Evolutionary conservation across 2,113 vertebrate species (phyloP).

Genomic region (Zosterops hypoxanthus): DNA sequence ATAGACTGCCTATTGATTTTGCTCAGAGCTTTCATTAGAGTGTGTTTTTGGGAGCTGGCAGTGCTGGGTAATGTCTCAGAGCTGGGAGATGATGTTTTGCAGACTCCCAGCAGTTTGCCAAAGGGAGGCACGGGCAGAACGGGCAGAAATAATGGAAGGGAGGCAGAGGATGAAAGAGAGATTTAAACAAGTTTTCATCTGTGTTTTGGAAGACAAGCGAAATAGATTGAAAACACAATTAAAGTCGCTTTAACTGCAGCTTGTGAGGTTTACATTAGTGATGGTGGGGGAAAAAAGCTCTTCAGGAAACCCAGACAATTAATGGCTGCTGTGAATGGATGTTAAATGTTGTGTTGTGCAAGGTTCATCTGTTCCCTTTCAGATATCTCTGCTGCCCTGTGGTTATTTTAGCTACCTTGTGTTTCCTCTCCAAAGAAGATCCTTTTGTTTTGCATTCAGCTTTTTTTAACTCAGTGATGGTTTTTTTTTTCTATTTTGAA

Average conservation of each 20-base stretch:
- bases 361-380: conserved; percentile 46
- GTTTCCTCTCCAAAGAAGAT: conserved; percentile 1
- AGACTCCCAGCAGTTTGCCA: conserved; percentile 29
- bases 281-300: conserved; percentile 6
- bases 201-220: background rate
- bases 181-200: background rate
- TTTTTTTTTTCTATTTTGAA: background rate
- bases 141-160: background rate
- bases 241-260: background rate
- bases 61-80: background rate
- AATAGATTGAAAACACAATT: background rate
- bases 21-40: background rate
- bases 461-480: background rate
- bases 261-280: background rate
- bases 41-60: background rate
- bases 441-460: background rate
- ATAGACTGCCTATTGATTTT: background rate
- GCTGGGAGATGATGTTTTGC: conserved; percentile 20
- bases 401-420: conserved; percentile 23
- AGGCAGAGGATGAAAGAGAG: conserved; percentile 8
- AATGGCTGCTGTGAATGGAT: background rate
- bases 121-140: background rate
- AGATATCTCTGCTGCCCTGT: conserved; percentile 1
- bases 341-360: background rate
- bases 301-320: background rate